Base-by-base conservation (phyloP, 2,888 invertebrate species). In the Adineta ricciae region DNA sequence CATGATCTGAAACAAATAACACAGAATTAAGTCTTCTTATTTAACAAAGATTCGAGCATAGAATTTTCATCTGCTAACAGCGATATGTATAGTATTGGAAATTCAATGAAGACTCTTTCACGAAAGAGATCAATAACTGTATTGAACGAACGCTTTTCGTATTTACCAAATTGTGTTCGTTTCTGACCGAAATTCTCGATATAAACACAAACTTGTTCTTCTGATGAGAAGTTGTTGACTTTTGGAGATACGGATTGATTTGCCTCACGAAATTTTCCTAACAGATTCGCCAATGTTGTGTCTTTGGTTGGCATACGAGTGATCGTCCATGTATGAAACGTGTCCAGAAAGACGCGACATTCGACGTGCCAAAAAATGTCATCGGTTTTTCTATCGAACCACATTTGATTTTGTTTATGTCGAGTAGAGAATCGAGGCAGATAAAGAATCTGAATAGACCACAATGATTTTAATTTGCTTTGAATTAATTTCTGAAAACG, bases 391-490 rank as follows among this genome's bases (percentile, higher is more conserved):
- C 38, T 36, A 73, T 73, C 73, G 8, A 73, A 38, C 73, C 73
- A 73, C 73, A 73, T 73, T 73, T 73, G 21, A 73, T 73, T 73
- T 41, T 36, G 41, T 73, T 73, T 73, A 41, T 73, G 73, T 41
- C 21, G 36, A 21, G 73, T 73, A 24, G 73, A 73, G n/a, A 73
- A 73, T 73, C n/a, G 21, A 24, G 73, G 73, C 38, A 73, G n/a
- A 73, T 38, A 73, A 2, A 73, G 41, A 24, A 73, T 16, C 38
- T 73, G 73, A 9, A 73, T 73, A 1, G 21, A 41, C 11, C 24
- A 7, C 1, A 24, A 1, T 21, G 38, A 38, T 73, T 41, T 38
- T n/a, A 73, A 73, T 73, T 73, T 73, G 11, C 8, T 73, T 73
- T 73, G 73, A 24, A 73, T 73, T 73, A 73, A 73, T 73, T 41